These are phyloP conservation scores for Illadopsis cleaveri DNA, from an alignment of 2,113 vertebrate species.

Conservation along the genomic window DNA sequence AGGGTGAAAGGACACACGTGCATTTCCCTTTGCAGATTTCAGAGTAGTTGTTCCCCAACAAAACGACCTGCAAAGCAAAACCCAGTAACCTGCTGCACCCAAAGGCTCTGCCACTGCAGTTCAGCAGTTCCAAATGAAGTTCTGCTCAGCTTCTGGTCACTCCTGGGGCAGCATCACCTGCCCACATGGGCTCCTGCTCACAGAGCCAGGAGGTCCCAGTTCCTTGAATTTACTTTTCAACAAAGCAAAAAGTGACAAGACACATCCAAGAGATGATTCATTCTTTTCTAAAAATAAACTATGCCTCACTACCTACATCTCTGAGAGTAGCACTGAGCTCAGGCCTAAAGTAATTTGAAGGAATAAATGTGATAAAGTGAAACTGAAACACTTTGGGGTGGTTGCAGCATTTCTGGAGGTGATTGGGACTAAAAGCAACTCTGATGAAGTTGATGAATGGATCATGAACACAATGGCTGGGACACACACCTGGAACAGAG, in stretches of 20 bases:
- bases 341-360: not conserved
- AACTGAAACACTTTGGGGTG: not conserved
- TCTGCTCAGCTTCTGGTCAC: not conserved
- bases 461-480: not conserved
- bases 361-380: not conserved
- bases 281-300: not conserved
- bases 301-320: not conserved
- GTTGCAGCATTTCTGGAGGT: not conserved
- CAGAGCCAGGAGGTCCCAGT: not conserved
- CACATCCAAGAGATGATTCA: not conserved
- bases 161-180: not conserved
- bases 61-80: not conserved
- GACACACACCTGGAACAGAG: not conserved
- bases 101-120: not conserved
- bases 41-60: not conserved
- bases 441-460: not conserved
- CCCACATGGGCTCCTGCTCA: not conserved
- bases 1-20: not conserved
- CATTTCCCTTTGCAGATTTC: not conserved
- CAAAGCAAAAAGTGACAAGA: not conserved
- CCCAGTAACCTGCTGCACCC: not conserved
- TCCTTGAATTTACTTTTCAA: not conserved
- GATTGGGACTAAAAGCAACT: not conserved
- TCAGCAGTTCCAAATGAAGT: not conserved
- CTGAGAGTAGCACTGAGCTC: not conserved